Evolutionary conservation across 2,113 vertebrate genomes (phyloP), one percentile per base, ranked within the genome.

Genomic region (Xiphorhynchus elegans): DNA sequence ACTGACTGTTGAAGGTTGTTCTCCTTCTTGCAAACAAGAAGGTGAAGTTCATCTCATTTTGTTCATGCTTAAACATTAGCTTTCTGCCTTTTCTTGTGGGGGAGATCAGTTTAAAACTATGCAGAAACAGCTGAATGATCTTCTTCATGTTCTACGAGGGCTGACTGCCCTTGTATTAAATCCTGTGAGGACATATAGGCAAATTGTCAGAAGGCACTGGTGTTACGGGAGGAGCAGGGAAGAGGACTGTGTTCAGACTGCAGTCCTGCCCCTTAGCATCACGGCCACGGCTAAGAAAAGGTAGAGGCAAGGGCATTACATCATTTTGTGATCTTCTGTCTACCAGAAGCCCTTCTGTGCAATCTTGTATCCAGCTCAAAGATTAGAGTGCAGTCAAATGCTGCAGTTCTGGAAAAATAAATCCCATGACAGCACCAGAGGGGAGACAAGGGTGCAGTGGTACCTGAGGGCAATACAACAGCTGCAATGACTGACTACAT

Each of bases 401-500:
- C 33, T 84, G 29, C 63, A 73, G n/a, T 46, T 42, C 47, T 86
- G 44, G 64, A 67, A 77, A 72, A 72, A 17, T 17, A 84, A 84
- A 26, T 56, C 28, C 70, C 2, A 3, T 17, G 29, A 46, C 8
- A 33, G 33, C 60, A 81, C 23, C 26, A 47, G 35, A 79, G n/a
- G n/a, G n/a, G 23, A 66, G 15, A 69, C 0, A 5, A 69, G 21
- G 9, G 23, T 4, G 2, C 21, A 64, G 64, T 7, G 2, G 25
- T 44, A 84, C 29, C 74, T 13, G 33, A 49, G 50, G 20, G 28
- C 2, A 4, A 50, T 39, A 28, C 50, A 76, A 18, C n/a, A 68
- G 37, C 63, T 62, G 37, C 0, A 0, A 5, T 28, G 25, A 42
- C 46, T 42, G 56, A 37, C 33, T 62, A 6, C 1, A 4, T 21